These are phyloP conservation scores for Limnephilus auricula DNA, from an alignment of 2,888 invertebrate genomes.

Conservation along the genomic window DNA sequence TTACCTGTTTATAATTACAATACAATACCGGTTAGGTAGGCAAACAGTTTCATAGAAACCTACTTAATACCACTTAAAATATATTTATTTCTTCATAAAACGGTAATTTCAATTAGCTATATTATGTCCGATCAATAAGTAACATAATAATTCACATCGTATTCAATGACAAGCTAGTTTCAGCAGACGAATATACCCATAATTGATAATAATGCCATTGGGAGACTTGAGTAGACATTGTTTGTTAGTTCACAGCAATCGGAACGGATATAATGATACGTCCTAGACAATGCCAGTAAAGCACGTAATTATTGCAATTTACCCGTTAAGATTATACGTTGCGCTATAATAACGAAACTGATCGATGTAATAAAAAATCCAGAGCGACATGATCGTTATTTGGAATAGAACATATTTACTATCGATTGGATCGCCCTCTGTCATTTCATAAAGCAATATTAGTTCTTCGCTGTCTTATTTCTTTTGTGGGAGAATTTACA, in stretches of 20 bases:
- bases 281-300: slow-evolving; percentile 27
- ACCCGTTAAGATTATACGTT: slow-evolving; percentile 51
- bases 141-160: not conserved
- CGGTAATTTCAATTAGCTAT: not conserved
- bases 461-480: slow-evolving; percentile 40
- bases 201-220: slow-evolving; percentile 23
- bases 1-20: not conserved
- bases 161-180: slow-evolving; percentile 17
- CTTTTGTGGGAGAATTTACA: slow-evolving; percentile 48
- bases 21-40: not conserved
- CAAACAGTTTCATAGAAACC: not conserved
- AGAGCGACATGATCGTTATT: slow-evolving; percentile 52
- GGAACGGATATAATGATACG: not conserved
- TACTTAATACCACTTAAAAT: not conserved
- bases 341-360: slow-evolving; percentile 22
- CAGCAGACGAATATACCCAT: not conserved
- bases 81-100: not conserved
- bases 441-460: slow-evolving; percentile 62
- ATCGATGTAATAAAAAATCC: slow-evolving; percentile 46
- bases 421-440: slow-evolving; percentile 59
- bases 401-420: slow-evolving; percentile 56
- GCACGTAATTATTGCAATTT: slow-evolving; percentile 45
- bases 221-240: not conserved
- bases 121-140: not conserved
- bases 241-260: slow-evolving; percentile 9